phyloP scores from a whole-genome alignment of 1,140 invertebrate genomes.

The Sweltsa coloradensis region DNA sequence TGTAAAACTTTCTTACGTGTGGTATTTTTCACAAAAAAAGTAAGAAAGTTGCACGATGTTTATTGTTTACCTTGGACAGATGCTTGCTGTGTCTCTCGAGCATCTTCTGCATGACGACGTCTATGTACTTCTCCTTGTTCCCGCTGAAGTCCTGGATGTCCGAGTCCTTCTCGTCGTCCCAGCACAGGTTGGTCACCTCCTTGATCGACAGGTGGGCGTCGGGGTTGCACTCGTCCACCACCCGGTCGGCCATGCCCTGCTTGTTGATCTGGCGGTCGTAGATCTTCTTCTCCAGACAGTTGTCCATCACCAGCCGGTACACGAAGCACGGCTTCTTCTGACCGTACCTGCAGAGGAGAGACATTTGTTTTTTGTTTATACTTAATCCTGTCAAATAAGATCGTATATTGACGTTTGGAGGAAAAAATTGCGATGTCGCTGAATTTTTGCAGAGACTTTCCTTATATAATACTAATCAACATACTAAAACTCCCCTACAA shows the following conservation, averaged over 20 bases:
- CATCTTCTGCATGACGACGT: slow-evolving; percentile 68
- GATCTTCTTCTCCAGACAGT: slow-evolving; percentile 93
- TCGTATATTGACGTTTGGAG: too few relatives aligned
- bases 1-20: too few relatives aligned
- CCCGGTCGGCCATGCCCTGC: slow-evolving; percentile 91
- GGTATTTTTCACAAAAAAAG: too few relatives aligned
- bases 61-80: slow-evolving; percentile 47
- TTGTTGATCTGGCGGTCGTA: slow-evolving; percentile 98
- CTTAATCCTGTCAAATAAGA: too few relatives aligned
- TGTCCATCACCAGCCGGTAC: slow-evolving; percentile 93
- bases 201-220: slow-evolving; percentile 90
- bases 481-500: too few relatives aligned
- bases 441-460: too few relatives aligned
- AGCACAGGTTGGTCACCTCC: slow-evolving; percentile 87
- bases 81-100: slow-evolving; percentile 50
- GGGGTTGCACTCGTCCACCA: slow-evolving; percentile 96
- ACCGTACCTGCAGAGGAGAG: slow-evolving; percentile 53
- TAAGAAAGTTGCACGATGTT: background rate
- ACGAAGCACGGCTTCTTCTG: slow-evolving; percentile 91
- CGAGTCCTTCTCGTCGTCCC: slow-evolving; percentile 77
- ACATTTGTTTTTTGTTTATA: too few relatives aligned
- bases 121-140: slow-evolving; percentile 59
- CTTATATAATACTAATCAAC: too few relatives aligned
- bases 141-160: slow-evolving; percentile 56
- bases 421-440: too few relatives aligned